These are phyloP conservation scores for Malthinus seriepunctatus DNA, from an alignment of 2,888 invertebrate genomes.

Conservation along the genomic window DNA sequence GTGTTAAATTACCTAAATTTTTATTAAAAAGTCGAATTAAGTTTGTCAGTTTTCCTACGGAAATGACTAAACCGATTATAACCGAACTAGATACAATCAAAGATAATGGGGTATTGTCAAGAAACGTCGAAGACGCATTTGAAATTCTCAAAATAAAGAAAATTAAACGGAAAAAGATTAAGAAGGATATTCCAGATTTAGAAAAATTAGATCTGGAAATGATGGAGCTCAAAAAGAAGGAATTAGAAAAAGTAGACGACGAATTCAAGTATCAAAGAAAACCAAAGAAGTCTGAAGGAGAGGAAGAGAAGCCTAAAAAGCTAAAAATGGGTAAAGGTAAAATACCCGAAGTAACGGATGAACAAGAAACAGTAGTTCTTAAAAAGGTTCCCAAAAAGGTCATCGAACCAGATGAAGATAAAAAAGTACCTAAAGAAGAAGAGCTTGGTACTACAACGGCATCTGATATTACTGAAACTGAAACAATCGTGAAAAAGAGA, in stretches of 20 bases:
- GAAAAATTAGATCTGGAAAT: slow-evolving; percentile 45
- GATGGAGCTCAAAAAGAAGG: slow-evolving; percentile 54
- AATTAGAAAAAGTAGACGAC: slow-evolving; percentile 40
- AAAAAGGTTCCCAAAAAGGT: slow-evolving; percentile 5
- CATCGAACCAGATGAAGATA: slow-evolving; percentile 39
- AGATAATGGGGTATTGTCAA: slow-evolving; percentile 69
- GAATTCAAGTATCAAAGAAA: slow-evolving; percentile 41
- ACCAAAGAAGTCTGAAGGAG: slow-evolving; percentile 33
- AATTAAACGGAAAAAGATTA: slow-evolving; percentile 51
- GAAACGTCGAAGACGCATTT: slow-evolving; percentile 65
- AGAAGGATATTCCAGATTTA: slow-evolving; percentile 59
- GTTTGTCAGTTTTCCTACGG: slow-evolving; percentile 65
- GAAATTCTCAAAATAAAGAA: slow-evolving; percentile 61
- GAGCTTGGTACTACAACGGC: slow-evolving; percentile 10
- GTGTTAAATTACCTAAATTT: slow-evolving; percentile 54
- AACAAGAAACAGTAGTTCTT: slow-evolving; percentile 44
- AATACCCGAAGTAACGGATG: slow-evolving; percentile 20
- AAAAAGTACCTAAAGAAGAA: slow-evolving; percentile 40
- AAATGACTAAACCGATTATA: slow-evolving; percentile 39
- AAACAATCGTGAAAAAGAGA: not conserved
- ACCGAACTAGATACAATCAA: slow-evolving; percentile 57
- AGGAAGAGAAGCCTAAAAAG: slow-evolving; percentile 38
- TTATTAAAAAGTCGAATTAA: slow-evolving; percentile 55
- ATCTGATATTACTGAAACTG: not conserved
- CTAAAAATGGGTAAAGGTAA: slow-evolving; percentile 54